Evolutionary conservation across 2,113 vertebrate species (phyloP).

Genomic region (Saiga tatarica): DNA sequence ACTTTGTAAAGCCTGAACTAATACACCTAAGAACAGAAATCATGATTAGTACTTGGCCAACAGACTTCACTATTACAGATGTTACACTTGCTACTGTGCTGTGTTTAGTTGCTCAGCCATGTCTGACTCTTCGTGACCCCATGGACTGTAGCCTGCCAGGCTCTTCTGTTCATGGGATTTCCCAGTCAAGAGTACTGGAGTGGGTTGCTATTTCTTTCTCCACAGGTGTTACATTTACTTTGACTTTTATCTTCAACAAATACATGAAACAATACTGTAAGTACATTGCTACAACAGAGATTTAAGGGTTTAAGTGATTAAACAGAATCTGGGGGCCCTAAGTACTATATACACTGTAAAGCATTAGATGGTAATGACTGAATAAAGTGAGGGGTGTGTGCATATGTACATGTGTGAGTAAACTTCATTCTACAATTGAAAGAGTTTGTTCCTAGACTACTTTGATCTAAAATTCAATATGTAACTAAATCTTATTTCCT

Average conservation of each 20-base stretch:
- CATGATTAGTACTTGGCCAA: neutral
- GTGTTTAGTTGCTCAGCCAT: neutral
- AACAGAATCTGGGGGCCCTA: neutral
- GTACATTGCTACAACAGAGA: neutral
- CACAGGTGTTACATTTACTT: neutral
- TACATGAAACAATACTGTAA: neutral
- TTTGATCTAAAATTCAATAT: neutral
- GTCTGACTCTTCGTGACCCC: neutral
- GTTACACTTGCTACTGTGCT: neutral
- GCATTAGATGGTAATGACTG: neutral
- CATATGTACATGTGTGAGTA: too few species aligned
- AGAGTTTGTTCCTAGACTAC: neutral
- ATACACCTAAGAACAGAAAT: neutral
- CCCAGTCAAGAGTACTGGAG: neutral
- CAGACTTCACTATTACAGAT: neutral
- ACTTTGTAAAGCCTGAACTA: neutral
- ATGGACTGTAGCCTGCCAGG: neutral
- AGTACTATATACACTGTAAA: neutral
- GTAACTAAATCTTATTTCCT: neutral
- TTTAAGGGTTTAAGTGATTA: neutral
- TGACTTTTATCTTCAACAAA: neutral
- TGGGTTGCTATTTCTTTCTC: neutral
- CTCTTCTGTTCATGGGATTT: neutral
- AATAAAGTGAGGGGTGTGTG: neutral
- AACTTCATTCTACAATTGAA: neutral